Conservation (phyloP, 2,888 invertebrate species). For the Polia nebulosa region DNA sequence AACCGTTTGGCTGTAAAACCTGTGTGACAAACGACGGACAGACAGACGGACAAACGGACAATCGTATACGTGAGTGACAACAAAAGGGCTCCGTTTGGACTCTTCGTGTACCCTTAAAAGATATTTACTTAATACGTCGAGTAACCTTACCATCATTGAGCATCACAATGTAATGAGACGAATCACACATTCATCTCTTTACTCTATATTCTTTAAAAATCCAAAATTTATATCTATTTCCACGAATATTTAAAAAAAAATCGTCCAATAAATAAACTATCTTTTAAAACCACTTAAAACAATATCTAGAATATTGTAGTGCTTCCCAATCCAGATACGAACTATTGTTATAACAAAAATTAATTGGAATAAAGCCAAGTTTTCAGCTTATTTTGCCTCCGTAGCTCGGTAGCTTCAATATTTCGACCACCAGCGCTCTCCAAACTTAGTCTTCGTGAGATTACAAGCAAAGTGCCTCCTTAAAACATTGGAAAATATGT, state of each 20-base stretch:
- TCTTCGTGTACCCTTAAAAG: too few relatives aligned
- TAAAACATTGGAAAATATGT: slow-evolving; percentile 45
- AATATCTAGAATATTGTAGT: slow-evolving; percentile 31
- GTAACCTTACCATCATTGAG: too few relatives aligned
- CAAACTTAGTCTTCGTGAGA: slow-evolving; percentile 55
- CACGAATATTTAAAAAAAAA: background rate
- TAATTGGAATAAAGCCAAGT: slow-evolving; percentile 61
- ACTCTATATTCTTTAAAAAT: too few relatives aligned
- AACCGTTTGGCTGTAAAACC: too few relatives aligned
- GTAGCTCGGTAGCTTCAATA: slow-evolving; percentile 45
- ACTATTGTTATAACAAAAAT: slow-evolving; percentile 50
- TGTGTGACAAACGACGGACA: too few relatives aligned
- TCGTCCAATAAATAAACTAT: background rate
- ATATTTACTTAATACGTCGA: too few relatives aligned
- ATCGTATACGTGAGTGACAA: too few relatives aligned
- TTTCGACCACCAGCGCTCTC: slow-evolving; percentile 54
- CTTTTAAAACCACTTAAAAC: slow-evolving; percentile 42
- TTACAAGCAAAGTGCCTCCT: slow-evolving; percentile 39
- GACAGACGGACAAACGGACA: too few relatives aligned
- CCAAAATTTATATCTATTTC: background rate
- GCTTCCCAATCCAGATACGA: slow-evolving; percentile 47
- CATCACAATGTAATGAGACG: too few relatives aligned
- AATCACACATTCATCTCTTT: too few relatives aligned
- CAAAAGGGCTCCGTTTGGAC: too few relatives aligned
- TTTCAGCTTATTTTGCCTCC: slow-evolving; percentile 42